phyloP scores from a whole-genome alignment of 2,113 vertebrate species.

The Eira barbara region DNA sequence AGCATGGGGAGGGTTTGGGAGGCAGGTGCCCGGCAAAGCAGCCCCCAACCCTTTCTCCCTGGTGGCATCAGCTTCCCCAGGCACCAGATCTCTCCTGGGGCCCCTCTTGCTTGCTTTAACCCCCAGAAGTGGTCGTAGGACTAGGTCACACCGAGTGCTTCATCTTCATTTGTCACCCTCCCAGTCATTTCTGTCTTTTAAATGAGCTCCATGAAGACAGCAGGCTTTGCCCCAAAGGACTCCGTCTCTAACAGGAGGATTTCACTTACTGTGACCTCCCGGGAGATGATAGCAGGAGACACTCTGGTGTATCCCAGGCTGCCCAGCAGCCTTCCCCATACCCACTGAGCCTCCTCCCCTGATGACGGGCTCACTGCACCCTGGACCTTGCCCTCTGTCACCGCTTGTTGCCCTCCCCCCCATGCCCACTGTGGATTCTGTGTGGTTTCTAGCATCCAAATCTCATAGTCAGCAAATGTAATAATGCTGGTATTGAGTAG shows the following conservation, averaged over 20 bases:
- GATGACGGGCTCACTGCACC: background rate
- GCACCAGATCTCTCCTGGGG: too few relatives aligned
- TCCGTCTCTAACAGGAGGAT: rapidly evolving
- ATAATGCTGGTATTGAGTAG: background rate
- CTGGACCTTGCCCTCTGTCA: background rate
- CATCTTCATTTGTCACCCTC: background rate
- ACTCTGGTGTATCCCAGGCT: background rate
- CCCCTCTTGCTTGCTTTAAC: background rate
- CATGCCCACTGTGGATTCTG: rapidly evolving
- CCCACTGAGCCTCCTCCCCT: background rate
- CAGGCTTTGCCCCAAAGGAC: background rate
- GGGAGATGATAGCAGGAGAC: background rate
- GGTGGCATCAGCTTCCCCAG: rapidly evolving
- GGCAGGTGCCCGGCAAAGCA: rapidly evolving
- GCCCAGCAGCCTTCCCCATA: background rate
- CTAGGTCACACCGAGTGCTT: background rate
- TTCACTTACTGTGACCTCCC: background rate
- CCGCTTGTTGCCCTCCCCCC: background rate
- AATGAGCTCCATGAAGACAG: background rate
- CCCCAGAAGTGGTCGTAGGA: background rate
- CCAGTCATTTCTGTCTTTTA: background rate
- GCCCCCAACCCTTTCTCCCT: rapidly evolving
- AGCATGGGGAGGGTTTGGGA: background rate
- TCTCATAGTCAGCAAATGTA: background rate
- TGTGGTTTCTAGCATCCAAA: background rate